These are phyloP conservation scores for Neoascia interrupta DNA, from an alignment of 2,888 invertebrate species.

Conservation along the genomic window DNA sequence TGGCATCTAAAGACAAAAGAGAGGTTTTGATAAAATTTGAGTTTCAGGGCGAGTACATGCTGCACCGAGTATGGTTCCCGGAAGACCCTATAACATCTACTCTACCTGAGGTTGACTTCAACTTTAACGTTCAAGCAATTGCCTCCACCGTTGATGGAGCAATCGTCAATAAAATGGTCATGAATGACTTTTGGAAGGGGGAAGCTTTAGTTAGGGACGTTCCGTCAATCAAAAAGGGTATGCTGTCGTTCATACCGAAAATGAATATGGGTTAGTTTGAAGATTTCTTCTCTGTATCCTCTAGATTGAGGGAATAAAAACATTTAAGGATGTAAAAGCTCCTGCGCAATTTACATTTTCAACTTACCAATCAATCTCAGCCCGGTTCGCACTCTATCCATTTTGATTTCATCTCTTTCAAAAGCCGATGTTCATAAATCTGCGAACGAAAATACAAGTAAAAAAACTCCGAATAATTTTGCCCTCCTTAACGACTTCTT, in stretches of 20 bases:
- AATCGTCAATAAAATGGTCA: slow-evolving; percentile 73
- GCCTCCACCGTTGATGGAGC: slow-evolving; percentile 72
- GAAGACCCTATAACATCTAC: slow-evolving; percentile 75
- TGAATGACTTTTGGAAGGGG: slow-evolving; percentile 74
- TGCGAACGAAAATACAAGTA: too few species aligned
- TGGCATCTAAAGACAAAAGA: too few species aligned
- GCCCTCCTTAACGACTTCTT: slow-evolving; percentile 50
- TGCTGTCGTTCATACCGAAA: slow-evolving; percentile 74
- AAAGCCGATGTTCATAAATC: too few species aligned
- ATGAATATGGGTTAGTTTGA: neutral
- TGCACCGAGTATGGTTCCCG: slow-evolving; percentile 77
- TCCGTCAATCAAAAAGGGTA: slow-evolving; percentile 72
- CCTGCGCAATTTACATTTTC: too few species aligned
- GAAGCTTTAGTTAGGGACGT: slow-evolving; percentile 75
- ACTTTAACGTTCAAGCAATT: slow-evolving; percentile 71
- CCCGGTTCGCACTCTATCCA: too few species aligned
- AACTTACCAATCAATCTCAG: too few species aligned
- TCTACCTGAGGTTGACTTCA: slow-evolving; percentile 75
- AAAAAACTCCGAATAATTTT: too few species aligned
- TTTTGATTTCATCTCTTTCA: too few species aligned
- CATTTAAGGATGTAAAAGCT: too few species aligned
- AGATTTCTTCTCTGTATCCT: neutral
- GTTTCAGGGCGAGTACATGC: slow-evolving; percentile 76
- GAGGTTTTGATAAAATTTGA: slow-evolving; percentile 64
- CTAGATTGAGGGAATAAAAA: too few species aligned